These are phyloP conservation scores for Periplaneta americana DNA, from an alignment of 1,140 invertebrate species.

Conservation along the genomic window DNA sequence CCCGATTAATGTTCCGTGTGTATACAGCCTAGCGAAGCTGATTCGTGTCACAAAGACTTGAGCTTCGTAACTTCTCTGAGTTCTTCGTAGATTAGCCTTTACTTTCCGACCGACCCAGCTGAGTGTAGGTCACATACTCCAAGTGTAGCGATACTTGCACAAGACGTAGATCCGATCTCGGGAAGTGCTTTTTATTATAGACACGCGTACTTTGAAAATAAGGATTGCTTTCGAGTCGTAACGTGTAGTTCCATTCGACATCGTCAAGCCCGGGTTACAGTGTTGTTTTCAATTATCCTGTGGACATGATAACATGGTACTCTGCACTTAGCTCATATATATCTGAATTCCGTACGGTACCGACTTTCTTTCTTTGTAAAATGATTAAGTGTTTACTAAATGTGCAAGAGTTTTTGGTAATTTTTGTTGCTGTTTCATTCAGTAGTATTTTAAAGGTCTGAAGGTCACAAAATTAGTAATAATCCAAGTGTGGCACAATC, in stretches of 20 bases:
- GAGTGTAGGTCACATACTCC: no score
- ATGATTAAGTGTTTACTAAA: neutral
- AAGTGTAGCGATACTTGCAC: no score
- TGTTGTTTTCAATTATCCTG: neutral
- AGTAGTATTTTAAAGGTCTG: neutral
- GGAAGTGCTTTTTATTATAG: neutral
- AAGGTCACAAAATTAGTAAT: neutral
- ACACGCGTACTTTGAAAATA: neutral
- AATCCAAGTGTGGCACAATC: conserved; percentile 13
- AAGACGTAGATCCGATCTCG: neutral
- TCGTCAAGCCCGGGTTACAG: neutral
- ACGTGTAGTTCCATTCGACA: neutral
- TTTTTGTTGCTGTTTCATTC: neutral
- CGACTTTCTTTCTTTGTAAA: neutral
- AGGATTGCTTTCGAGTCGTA: neutral
- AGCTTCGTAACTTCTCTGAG: no score
- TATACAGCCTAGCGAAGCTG: neutral
- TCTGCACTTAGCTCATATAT: neutral
- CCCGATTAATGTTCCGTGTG: neutral
- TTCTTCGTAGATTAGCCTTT: no score
- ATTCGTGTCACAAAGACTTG: neutral
- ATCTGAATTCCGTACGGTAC: neutral
- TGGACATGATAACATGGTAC: neutral
- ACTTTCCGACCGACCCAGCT: no score
- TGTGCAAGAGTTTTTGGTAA: neutral